Evolutionary conservation across 2,113 vertebrate species (phyloP), one percentile per base, ranked within the genome.

Genomic region (Podarcis raffonei): DNA sequence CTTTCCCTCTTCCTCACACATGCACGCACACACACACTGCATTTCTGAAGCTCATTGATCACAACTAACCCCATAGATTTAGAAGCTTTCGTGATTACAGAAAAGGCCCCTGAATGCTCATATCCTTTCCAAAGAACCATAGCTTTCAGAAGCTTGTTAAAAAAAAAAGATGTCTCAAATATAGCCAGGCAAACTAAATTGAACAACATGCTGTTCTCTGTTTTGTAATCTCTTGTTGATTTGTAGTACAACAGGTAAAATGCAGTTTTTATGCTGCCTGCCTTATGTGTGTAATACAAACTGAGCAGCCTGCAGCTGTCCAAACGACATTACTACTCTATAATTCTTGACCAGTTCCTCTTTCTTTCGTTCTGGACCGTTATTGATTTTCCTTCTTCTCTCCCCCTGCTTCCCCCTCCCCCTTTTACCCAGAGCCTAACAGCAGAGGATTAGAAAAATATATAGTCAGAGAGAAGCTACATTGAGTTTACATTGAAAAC

Each of bases 211-310:
- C 72, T 48, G 53, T 82, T 85, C 84, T 93, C 72, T 90, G 59
- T 93, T 76, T 87, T 89, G 68, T 84, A 71, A 32, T 91, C 92
- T 89, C 86, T 74, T 87, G 79, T 85, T 92, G 89, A 25, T 81
- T 32, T 89, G 66, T 85, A 92, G 84, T 13, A 2, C 85, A 62
- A 90, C 62, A 81, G 82, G 88, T 88, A 68, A 92, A 92, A 90
- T 30, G 11, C 12, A 16, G 8, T 85, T 77, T 86, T 91, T 77
- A 68, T 23, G 72, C 42, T 65, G 83, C 16, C n/a, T 57, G 32
- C 91, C 84, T 88, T 3, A 6, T 86, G 9, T 75, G 65, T 39
- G 57, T 15, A 68, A 1, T 72, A 84, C 81, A 57, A 32, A 48
- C 9, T 35, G 59, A 87, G 68, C 79, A 18, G 84, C 83, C 83